Percentiles rank a stretch among this genome's conserved stretches.
phyloP scores from a whole-genome alignment of 37 sponge, comb jelly and placozoan species.

The Mnemiopsis leidyi region DNA sequence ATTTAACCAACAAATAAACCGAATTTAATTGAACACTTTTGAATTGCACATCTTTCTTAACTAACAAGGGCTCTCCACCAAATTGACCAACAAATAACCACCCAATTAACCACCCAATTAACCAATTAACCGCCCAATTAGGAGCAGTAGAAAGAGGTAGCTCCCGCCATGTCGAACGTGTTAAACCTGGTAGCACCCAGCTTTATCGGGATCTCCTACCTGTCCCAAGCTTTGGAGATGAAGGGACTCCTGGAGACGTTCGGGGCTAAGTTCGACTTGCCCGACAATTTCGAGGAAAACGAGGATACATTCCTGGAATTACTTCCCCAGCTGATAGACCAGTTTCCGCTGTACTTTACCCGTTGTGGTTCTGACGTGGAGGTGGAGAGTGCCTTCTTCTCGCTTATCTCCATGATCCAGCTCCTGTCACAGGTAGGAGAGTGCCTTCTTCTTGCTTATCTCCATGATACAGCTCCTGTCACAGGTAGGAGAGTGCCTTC shows the following conservation, averaged over 20 bases:
- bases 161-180: constrained; percentile 4
- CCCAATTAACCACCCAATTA: neutral
- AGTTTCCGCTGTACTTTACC: constrained; percentile 11
- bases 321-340: constrained; percentile 24
- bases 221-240: neutral
- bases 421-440: constrained; percentile 38
- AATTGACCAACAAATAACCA: neutral
- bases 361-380: neutral
- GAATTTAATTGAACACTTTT: no score
- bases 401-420: constrained; percentile 48
- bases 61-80: no score
- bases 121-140: neutral
- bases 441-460: constrained; percentile 26
- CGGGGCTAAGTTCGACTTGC: neutral
- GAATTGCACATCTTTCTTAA: no score
- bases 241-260: neutral
- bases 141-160: neutral
- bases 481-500: constrained; percentile 25
- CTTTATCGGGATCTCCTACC: constrained; percentile 19
- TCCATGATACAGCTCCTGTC: constrained; percentile 57
- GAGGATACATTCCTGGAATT: constrained; percentile 10
- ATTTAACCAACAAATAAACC: no score
- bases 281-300: neutral
- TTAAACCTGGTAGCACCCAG: neutral
- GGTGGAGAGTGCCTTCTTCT: constrained; percentile 41